Conservation (phyloP, 2,888 invertebrate species). For the Desoria tigrina region DNA sequence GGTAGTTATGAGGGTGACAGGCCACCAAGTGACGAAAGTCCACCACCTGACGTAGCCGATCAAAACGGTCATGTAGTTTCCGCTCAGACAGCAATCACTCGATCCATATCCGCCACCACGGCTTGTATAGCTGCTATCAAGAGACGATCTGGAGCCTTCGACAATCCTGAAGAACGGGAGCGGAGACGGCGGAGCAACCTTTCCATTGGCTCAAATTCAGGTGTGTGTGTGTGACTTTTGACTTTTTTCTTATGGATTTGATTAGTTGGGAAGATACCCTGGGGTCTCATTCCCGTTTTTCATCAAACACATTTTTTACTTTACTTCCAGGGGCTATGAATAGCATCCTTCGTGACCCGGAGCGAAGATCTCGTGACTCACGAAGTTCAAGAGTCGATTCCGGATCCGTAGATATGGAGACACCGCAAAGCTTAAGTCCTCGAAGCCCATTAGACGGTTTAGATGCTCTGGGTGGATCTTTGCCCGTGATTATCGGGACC, state of each 20-base stretch:
- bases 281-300: conserved; percentile 8
- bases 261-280: conserved; percentile 11
- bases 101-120: conserved; percentile 52
- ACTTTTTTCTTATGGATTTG: conserved; percentile 11
- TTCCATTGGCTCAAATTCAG: conserved; percentile 47
- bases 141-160: conserved; percentile 53
- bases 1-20: conserved; percentile 56
- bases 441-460: conserved; percentile 56
- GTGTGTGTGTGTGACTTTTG: conserved; percentile 25
- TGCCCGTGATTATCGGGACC: conserved; percentile 30
- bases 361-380: conserved; percentile 45
- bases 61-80: conserved; percentile 29
- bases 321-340: neutral
- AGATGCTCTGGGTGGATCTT: conserved; percentile 45
- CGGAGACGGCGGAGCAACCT: conserved; percentile 50
- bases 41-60: conserved; percentile 51
- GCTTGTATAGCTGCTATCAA: conserved; percentile 52
- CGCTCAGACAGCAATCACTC: conserved; percentile 32
- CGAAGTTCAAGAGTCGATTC: conserved; percentile 56
- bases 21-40: conserved; percentile 55
- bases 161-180: conserved; percentile 50
- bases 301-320: conserved; percentile 13
- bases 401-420: conserved; percentile 57
- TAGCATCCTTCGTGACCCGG: conserved; percentile 32
- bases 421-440: conserved; percentile 57